Conservation (phyloP, 2,113 vertebrate species). For the Petaurus breviceps region DNA sequence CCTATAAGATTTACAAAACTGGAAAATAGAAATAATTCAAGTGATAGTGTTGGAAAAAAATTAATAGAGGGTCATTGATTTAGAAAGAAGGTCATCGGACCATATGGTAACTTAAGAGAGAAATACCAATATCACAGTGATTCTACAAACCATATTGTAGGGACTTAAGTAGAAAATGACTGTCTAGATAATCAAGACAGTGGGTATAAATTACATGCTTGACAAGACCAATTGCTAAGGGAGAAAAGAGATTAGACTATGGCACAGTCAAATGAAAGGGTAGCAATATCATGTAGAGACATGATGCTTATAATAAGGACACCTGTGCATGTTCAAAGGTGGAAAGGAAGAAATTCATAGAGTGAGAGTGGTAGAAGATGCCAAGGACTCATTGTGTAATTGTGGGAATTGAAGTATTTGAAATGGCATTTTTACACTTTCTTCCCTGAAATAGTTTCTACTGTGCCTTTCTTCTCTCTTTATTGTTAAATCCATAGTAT, state of each 20-base stretch:
- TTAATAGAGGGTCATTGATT: neutral
- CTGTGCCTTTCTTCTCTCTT: neutral
- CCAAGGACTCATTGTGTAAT: neutral
- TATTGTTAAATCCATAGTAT: neutral
- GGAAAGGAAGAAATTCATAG: neutral
- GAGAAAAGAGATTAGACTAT: neutral
- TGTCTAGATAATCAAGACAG: neutral
- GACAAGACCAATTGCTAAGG: neutral
- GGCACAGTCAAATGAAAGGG: neutral
- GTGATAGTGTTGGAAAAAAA: neutral
- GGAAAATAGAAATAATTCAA: neutral
- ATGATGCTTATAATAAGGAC: neutral
- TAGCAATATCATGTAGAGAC: neutral
- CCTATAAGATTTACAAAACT: neutral
- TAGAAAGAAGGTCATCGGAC: neutral
- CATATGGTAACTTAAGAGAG: constrained; percentile 16
- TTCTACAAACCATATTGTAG: neutral
- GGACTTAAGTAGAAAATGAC: neutral
- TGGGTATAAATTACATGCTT: neutral
- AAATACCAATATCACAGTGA: neutral
- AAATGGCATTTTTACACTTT: neutral
- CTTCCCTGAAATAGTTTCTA: neutral
- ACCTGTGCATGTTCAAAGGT: neutral
- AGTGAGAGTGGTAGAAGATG: neutral
- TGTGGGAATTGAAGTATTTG: neutral